phyloP scores from a whole-genome alignment of 2,888 invertebrate genomes.

The Platycnemis pennipes region DNA sequence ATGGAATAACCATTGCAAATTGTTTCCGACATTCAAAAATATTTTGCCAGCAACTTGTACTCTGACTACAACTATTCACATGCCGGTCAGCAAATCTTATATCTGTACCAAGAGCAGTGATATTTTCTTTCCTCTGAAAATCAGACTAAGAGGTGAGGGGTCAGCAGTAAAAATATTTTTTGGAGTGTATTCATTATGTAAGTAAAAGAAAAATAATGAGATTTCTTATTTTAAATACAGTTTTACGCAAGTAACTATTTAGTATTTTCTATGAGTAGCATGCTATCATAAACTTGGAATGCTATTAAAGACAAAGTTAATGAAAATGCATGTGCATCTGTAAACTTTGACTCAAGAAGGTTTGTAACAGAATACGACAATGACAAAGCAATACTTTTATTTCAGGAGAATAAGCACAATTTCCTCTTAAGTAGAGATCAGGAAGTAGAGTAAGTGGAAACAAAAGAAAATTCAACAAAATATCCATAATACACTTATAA shows the following conservation, averaged over 20 bases:
- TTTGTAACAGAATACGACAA: conserved; percentile 62
- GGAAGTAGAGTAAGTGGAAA: conserved; percentile 57
- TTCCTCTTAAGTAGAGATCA: conserved; percentile 58
- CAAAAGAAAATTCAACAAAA: conserved; percentile 51
- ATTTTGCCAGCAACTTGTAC: not conserved
- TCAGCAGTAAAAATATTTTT: conserved; percentile 25
- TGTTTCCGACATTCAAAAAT: not conserved
- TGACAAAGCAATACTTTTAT: conserved; percentile 64
- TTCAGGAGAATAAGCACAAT: conserved; percentile 61
- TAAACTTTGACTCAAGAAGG: conserved; percentile 62
- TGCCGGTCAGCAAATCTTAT: not conserved
- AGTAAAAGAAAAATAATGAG: conserved; percentile 24
- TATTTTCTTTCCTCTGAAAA: conserved; percentile 22
- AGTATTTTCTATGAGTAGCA: conserved; percentile 60
- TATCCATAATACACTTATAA: conserved; percentile 56
- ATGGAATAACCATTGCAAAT: conserved; percentile 13
- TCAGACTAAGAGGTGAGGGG: conserved; percentile 29
- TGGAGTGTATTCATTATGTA: conserved; percentile 2
- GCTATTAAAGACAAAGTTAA: conserved; percentile 59
- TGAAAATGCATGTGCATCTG: conserved; percentile 62
- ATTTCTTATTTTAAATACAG: conserved; percentile 41
- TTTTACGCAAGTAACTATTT: conserved; percentile 59
- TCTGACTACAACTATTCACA: not conserved
- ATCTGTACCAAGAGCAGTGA: not conserved
- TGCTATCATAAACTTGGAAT: conserved; percentile 60